phyloP scores from a whole-genome alignment of 2,113 vertebrate species.

The Catagonus wagneri region DNA sequence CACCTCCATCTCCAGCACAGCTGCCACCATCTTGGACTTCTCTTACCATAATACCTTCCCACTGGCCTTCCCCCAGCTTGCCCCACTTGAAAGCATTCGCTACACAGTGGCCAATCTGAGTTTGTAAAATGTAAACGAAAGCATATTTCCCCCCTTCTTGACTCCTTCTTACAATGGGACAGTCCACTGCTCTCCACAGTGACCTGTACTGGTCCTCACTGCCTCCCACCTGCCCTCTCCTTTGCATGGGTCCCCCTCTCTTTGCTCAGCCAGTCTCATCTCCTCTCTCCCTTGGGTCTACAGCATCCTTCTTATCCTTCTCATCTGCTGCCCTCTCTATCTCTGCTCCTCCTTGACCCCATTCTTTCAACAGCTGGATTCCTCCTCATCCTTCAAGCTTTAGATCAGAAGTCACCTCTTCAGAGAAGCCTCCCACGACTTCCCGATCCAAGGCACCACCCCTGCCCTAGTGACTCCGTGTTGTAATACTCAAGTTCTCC shows the following conservation, averaged over 20 bases:
- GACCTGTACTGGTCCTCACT: rapidly evolving
- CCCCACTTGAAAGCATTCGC: rapidly evolving
- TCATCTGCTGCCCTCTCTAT: not conserved
- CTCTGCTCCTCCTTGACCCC: not conserved
- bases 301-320: not conserved
- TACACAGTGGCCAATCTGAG: not conserved
- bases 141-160: not conserved
- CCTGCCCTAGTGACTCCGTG: not conserved
- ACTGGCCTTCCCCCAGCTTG: not conserved
- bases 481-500: not conserved
- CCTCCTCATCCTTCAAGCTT: not conserved
- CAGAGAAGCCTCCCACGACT: not conserved
- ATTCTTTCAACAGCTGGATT: not conserved
- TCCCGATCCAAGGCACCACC: not conserved
- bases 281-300: not conserved
- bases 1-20: rapidly evolving
- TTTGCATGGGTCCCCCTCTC: rapidly evolving
- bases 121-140: not conserved
- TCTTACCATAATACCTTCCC: not conserved
- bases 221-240: not conserved
- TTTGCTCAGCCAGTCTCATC: rapidly evolving
- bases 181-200: not conserved
- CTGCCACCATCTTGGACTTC: not conserved
- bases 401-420: not conserved
- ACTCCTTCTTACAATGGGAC: not conserved